A percentile compares a stretch with the other conserved stretches of the same genome.
Evolutionary conservation across 2,797 vertebrate genomes (phyloP).

Genomic region (Loris lydekkerianus): DNA sequence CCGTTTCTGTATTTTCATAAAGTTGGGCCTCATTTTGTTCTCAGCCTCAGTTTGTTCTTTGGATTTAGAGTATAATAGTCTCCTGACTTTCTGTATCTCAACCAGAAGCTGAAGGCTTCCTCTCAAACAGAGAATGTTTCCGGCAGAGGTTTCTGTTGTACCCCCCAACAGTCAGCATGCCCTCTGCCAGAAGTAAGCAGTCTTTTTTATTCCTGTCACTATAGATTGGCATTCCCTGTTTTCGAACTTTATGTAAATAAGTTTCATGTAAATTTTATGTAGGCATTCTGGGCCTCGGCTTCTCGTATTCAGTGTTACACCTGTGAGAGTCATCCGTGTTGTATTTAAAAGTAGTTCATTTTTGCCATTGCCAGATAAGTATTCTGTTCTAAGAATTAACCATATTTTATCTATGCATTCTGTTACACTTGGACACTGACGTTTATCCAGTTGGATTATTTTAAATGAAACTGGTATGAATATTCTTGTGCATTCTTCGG

Average conservation of each 20-base stretch:
- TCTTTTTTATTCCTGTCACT: background rate
- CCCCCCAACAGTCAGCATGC: background rate
- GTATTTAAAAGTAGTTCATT: background rate
- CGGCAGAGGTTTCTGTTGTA: background rate
- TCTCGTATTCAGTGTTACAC: background rate
- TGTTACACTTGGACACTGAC: background rate
- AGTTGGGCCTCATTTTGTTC: background rate
- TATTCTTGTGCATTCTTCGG: background rate
- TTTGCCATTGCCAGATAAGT: background rate
- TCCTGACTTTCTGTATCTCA: background rate
- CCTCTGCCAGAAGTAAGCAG: background rate
- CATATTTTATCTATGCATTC: background rate
- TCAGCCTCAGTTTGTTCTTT: background rate
- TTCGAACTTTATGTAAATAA: background rate
- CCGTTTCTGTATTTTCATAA: background rate
- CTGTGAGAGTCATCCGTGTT: background rate
- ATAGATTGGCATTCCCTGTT: background rate
- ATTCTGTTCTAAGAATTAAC: background rate
- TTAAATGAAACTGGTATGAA: background rate
- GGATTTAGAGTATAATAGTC: background rate
- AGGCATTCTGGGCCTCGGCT: background rate
- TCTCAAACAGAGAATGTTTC: background rate
- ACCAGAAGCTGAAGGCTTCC: background rate
- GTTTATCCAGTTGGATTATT: background rate
- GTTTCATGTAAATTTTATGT: background rate